Percentiles rank a stretch among this genome's conserved stretches.
Conservation (phyloP, 2,888 invertebrate genomes). For the Synanthedon tipuliformis region DNA sequence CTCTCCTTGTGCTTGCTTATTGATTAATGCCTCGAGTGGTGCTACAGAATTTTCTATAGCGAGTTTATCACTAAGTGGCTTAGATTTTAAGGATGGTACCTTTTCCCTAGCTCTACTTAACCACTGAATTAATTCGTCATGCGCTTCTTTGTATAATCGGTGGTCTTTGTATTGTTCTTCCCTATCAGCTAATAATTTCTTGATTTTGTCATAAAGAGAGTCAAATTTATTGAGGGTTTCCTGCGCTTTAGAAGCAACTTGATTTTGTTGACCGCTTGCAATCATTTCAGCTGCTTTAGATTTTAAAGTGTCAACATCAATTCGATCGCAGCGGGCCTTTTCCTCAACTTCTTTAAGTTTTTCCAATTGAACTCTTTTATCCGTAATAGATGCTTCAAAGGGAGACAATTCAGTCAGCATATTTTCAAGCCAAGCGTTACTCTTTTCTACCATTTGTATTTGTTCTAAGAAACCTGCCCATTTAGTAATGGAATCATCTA, state of each 20-base stretch:
- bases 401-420: conserved; percentile 79
- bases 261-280: conserved; percentile 85
- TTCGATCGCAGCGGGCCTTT: conserved; percentile 88
- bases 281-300: conserved; percentile 88
- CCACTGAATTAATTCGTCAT: conserved; percentile 91
- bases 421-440: conserved; percentile 81
- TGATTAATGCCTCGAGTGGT: conserved; percentile 86
- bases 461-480: conserved; percentile 93
- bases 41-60: conserved; percentile 90
- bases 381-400: conserved; percentile 84
- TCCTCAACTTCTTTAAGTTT: conserved; percentile 88
- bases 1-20: conserved; percentile 92
- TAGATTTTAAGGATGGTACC: conserved; percentile 87
- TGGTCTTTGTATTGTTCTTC: conserved; percentile 91
- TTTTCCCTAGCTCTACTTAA: conserved; percentile 88
- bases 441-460: conserved; percentile 85
- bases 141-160: conserved; percentile 89
- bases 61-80: conserved; percentile 85
- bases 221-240: conserved; percentile 88
- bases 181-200: conserved; percentile 80
- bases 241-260: conserved; percentile 86
- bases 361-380: conserved; percentile 88
- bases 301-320: conserved; percentile 88
- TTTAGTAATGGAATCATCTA: conserved; percentile 90
- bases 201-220: conserved; percentile 79